These are phyloP conservation scores for Gouania willdenowi DNA, from an alignment of 2,797 vertebrate species.

Conservation along the genomic window DNA sequence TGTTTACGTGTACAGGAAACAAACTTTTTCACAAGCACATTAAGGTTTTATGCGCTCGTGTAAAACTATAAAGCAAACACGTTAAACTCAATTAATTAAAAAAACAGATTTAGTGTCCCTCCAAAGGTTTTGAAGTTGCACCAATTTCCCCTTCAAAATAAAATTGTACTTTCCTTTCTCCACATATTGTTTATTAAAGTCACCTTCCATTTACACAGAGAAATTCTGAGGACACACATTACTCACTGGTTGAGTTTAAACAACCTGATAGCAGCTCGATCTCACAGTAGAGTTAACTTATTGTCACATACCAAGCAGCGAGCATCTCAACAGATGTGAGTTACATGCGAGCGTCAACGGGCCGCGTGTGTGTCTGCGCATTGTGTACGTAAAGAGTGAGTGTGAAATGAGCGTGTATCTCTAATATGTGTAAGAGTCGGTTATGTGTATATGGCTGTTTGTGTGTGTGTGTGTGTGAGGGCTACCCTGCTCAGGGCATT, in stretches of 20 bases:
- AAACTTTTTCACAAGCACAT: too few species aligned
- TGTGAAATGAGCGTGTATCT: conserved; percentile 51
- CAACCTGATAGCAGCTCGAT: conserved; percentile 67
- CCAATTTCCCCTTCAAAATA: too few species aligned
- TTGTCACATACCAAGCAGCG: conserved; percentile 66
- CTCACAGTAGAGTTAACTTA: conserved; percentile 66
- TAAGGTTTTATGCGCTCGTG: too few species aligned
- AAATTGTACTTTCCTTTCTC: conserved; percentile 2
- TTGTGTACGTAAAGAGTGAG: conserved; percentile 46
- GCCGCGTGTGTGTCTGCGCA: conserved; percentile 49
- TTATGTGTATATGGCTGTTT: conserved; percentile 49
- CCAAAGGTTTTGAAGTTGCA: too few species aligned
- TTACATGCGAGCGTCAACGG: conserved; percentile 52
- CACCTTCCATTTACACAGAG: conserved; percentile 39
- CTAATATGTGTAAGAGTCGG: conserved; percentile 27
- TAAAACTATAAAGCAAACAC: too few species aligned
- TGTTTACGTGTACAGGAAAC: too few species aligned
- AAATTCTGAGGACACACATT: conserved; percentile 48
- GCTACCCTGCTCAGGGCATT: conserved; percentile 80
- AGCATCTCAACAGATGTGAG: conserved; percentile 60
- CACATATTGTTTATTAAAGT: conserved; percentile 40
- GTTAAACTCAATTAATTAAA: too few species aligned
- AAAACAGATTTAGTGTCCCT: too few species aligned
- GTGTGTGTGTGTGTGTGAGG: conserved; percentile 76
- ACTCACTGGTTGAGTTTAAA: conserved; percentile 64